These are phyloP conservation scores for Microcebus ravelobensis DNA, from an alignment of 2,113 vertebrate genomes.

Conservation along the genomic window DNA sequence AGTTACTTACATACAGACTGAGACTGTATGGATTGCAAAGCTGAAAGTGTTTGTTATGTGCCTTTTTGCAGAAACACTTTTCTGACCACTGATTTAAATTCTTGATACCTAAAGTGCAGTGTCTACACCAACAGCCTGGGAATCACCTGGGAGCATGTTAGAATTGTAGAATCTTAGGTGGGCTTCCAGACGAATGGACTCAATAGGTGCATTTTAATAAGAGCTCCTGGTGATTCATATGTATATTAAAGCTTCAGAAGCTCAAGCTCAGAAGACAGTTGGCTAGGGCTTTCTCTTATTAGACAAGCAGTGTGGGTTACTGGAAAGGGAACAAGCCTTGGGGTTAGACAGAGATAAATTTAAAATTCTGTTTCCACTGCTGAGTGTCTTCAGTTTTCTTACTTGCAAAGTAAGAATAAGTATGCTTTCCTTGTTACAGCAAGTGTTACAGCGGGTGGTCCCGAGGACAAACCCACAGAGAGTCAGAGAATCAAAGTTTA, in stretches of 20 bases:
- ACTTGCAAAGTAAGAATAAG: background rate
- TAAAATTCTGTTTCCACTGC: slow-evolving; percentile 8
- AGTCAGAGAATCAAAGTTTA: too few species aligned
- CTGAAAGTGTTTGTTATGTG: background rate
- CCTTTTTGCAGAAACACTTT: background rate
- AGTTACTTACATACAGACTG: background rate
- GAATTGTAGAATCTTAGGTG: background rate
- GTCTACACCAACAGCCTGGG: background rate
- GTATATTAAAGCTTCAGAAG: background rate
- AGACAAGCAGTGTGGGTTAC: background rate
- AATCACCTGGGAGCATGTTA: background rate
- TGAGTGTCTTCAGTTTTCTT: background rate
- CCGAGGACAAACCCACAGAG: too few species aligned
- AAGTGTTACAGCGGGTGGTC: too few species aligned
- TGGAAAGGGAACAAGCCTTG: background rate
- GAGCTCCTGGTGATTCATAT: background rate
- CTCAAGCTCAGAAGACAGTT: background rate
- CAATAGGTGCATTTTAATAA: slow-evolving; percentile 42
- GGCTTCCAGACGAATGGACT: background rate
- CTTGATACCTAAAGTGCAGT: background rate
- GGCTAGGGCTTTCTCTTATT: background rate
- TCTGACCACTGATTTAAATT: background rate
- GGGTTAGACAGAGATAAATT: background rate
- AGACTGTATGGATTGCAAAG: background rate
- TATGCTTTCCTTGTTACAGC: background rate